A percentile compares a stretch with the other conserved stretches of the same genome.
Evolutionary conservation across 23 tunicate species (phyloP).

Genomic region (Trididemnum nubilum): DNA sequence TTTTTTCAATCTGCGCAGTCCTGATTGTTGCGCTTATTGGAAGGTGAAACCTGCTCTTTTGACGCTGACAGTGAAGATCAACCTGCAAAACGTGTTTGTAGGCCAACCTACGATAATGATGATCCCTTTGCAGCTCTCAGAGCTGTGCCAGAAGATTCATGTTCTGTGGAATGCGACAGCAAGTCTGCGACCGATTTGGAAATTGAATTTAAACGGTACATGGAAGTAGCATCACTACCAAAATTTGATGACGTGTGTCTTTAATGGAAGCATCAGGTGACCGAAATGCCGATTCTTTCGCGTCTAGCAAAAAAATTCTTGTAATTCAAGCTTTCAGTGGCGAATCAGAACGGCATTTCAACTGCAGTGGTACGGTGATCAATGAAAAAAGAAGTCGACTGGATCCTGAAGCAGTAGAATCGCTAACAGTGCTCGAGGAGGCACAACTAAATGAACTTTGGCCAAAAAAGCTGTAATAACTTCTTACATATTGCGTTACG

Average conservation of each 20-base stretch:
- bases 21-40: neutral
- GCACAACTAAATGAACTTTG: neutral
- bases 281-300: neutral
- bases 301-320: neutral
- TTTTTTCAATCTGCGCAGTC: constrained; percentile 15
- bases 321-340: neutral
- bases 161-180: constrained; percentile 3
- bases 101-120: neutral
- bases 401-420: constrained; percentile 1
- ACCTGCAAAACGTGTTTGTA: neutral
- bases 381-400: constrained; percentile 4
- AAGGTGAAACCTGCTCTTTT: neutral
- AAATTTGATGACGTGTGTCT: constrained; percentile 2
- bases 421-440: neutral
- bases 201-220: constrained; percentile 1
- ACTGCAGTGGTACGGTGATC: neutral
- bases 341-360: constrained; percentile 3
- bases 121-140: constrained; percentile 16
- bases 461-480: neutral
- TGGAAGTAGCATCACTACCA: neutral
- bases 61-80: constrained; percentile 4
- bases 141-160: constrained; percentile 5
- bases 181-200: neutral
- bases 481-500: neutral
- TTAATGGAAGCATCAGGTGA: constrained; percentile 20